phyloP scores from a whole-genome alignment of 2,797 vertebrate species.

The Avahi laniger region DNA sequence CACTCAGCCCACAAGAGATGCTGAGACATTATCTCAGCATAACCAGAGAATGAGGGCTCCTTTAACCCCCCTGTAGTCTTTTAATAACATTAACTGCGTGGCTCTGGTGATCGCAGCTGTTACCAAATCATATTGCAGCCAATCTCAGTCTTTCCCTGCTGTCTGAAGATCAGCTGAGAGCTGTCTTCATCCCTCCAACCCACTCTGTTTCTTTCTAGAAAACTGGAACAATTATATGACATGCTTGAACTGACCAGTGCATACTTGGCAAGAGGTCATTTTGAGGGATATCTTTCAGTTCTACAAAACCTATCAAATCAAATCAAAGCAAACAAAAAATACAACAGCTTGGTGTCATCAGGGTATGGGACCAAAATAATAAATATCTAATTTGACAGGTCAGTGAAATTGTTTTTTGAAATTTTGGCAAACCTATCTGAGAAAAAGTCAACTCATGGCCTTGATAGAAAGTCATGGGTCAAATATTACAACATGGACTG shows the following conservation, averaged over 20 bases:
- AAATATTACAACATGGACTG: background rate
- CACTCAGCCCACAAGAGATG: background rate
- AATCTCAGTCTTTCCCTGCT: background rate
- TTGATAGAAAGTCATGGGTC: background rate
- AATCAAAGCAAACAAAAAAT: background rate
- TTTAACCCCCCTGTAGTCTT: background rate
- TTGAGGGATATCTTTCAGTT: background rate
- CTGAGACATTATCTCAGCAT: background rate
- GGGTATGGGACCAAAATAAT: background rate
- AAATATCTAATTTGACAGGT: background rate
- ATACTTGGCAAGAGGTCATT: background rate
- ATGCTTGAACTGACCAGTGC: background rate
- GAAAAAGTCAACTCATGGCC: background rate
- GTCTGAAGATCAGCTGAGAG: background rate
- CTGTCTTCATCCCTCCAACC: background rate
- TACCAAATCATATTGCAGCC: background rate
- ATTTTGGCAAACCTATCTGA: background rate
- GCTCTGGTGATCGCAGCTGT: background rate
- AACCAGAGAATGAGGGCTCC: background rate
- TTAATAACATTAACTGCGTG: background rate
- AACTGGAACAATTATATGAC: background rate
- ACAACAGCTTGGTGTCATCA: background rate
- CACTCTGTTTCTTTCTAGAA: background rate
- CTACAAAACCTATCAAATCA: background rate
- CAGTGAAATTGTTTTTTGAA: background rate